Evolutionary conservation across 2,888 invertebrate species (phyloP).

Genomic region (Eupeodes latifasciatus): DNA sequence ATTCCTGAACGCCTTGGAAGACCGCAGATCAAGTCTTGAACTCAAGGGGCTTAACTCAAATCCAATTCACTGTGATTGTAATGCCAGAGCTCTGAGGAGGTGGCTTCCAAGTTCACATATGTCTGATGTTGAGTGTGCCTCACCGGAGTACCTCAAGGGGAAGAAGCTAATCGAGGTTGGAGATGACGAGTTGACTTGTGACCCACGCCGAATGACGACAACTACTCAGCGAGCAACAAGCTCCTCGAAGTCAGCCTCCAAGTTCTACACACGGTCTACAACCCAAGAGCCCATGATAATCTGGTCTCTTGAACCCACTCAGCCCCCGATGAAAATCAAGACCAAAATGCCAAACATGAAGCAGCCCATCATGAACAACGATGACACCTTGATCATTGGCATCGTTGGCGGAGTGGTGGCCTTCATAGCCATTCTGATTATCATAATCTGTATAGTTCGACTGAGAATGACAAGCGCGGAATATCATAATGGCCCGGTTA

Average conservation of each 20-base stretch:
- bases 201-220: constrained; percentile 86
- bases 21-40: constrained; percentile 90
- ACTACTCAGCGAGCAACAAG: constrained; percentile 79
- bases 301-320: constrained; percentile 93
- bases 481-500: constrained; percentile 89
- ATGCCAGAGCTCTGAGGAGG: constrained; percentile 90
- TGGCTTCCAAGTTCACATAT: constrained; percentile 90
- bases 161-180: constrained; percentile 90
- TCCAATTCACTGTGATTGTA: constrained; percentile 94
- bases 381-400: constrained; percentile 97
- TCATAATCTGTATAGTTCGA: constrained; percentile 94
- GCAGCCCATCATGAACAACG: constrained; percentile 89
- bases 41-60: constrained; percentile 91
- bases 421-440: constrained; percentile 94
- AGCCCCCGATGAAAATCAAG: constrained; percentile 86
- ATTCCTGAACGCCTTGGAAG: constrained; percentile 91
- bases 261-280: constrained; percentile 85
- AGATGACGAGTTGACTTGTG: constrained; percentile 93
- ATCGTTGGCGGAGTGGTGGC: constrained; percentile 97
- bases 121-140: constrained; percentile 87
- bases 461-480: constrained; percentile 89
- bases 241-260: constrained; percentile 80
- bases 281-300: constrained; percentile 94
- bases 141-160: constrained; percentile 89
- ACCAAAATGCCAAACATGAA: constrained; percentile 86